Percentiles rank a stretch among this genome's conserved stretches.
Conservation (phyloP, 2,113 vertebrate genomes). For the Pituophis catenifer region DNA sequence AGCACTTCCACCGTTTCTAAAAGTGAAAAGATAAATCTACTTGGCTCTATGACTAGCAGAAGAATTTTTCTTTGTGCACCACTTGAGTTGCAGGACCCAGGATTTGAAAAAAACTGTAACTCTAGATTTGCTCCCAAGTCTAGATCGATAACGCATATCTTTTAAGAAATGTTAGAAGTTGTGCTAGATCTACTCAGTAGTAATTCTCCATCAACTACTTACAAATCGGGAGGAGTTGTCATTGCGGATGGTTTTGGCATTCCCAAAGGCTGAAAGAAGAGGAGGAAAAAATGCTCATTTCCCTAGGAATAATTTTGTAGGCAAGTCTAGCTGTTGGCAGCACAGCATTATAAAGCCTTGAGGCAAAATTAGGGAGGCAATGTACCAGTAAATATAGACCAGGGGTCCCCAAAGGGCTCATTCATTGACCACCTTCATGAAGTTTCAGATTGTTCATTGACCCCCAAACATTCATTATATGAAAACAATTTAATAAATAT, state of each 20-base stretch:
- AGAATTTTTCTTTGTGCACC: neutral
- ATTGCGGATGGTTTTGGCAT: slow-evolving; percentile 75
- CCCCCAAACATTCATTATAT: neutral
- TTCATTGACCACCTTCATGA: neutral
- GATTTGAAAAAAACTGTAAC: neutral
- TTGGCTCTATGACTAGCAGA: neutral
- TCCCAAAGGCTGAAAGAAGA: slow-evolving; percentile 70
- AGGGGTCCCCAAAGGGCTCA: neutral
- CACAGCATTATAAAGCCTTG: accelerated
- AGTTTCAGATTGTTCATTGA: neutral
- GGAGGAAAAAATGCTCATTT: accelerated
- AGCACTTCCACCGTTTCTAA: neutral
- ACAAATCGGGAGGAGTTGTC: slow-evolving; percentile 79
- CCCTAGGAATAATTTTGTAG: neutral
- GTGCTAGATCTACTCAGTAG: neutral
- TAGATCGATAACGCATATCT: no score
- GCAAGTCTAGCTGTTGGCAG: neutral
- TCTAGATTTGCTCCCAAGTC: neutral
- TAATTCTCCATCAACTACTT: slow-evolving; percentile 54
- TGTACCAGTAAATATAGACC: neutral
- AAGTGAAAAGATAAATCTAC: neutral
- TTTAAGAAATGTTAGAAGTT: neutral
- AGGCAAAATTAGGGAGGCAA: neutral
- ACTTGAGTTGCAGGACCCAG: neutral
- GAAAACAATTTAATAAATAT: neutral